These are phyloP conservation scores for Paraplagusia blochii DNA, from an alignment of 2,113 vertebrate species.

Conservation along the genomic window DNA sequence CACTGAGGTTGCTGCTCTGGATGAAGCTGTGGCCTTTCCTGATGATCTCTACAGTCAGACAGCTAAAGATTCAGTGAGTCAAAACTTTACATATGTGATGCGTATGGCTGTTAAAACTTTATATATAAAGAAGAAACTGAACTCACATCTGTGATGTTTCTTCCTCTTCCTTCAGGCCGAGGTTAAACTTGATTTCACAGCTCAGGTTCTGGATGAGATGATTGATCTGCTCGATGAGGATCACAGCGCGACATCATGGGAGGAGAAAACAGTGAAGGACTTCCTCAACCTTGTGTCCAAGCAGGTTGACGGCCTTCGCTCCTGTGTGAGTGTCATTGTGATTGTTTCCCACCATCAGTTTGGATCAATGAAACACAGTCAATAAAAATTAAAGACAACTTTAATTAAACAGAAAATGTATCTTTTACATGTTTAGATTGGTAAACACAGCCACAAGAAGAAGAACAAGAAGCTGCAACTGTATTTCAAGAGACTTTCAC, in stretches of 20 bases:
- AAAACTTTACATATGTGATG: neutral
- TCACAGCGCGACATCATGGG: slow-evolving; percentile 52
- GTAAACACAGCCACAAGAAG: slow-evolving; percentile 15
- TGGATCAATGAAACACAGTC: neutral
- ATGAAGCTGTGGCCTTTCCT: slow-evolving; percentile 35
- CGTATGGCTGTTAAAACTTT: too few species aligned
- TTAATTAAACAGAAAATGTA: too few species aligned
- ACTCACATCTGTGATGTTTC: neutral
- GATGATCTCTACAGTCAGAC: slow-evolving; percentile 28
- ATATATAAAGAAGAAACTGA: neutral
- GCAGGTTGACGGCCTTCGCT: slow-evolving; percentile 40
- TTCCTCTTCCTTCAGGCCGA: slow-evolving; percentile 40
- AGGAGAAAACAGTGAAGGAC: slow-evolving; percentile 39
- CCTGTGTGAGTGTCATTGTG: slow-evolving; percentile 57
- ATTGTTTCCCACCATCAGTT: neutral
- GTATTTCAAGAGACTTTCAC: slow-evolving; percentile 57
- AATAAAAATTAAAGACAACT: too few species aligned
- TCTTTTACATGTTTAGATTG: neutral
- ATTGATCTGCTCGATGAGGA: slow-evolving; percentile 42
- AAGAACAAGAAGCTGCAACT: slow-evolving; percentile 50
- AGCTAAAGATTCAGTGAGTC: slow-evolving; percentile 30
- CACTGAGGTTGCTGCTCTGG: slow-evolving; percentile 9
- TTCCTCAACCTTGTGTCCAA: slow-evolving; percentile 46
- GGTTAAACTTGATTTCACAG: slow-evolving; percentile 50
- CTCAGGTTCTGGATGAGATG: slow-evolving; percentile 50